These are phyloP conservation scores for Nyleta sp. DNA, from an alignment of 2,888 invertebrate genomes.

Conservation along the genomic window DNA sequence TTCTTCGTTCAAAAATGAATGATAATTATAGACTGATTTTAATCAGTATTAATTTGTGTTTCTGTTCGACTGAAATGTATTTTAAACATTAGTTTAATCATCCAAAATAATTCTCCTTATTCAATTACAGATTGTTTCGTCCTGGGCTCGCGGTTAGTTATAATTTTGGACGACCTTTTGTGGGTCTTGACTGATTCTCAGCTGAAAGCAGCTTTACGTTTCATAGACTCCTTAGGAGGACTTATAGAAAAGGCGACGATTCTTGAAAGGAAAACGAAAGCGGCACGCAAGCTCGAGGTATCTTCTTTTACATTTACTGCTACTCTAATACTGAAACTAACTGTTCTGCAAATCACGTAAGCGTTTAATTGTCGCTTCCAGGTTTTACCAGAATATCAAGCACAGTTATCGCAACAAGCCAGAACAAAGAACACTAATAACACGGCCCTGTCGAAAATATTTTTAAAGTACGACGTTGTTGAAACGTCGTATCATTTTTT, in stretches of 20 bases:
- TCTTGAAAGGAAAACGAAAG: conserved; percentile 91
- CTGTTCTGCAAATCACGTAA: neutral
- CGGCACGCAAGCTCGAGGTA: conserved; percentile 91
- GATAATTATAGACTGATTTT: no score
- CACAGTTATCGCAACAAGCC: conserved; percentile 86
- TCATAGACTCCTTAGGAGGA: conserved; percentile 92
- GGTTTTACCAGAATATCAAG: conserved; percentile 89
- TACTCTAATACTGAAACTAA: no score
- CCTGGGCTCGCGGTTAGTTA: conserved; percentile 94
- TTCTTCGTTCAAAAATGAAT: no score
- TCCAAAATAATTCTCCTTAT: neutral
- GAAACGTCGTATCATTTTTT: conserved; percentile 99
- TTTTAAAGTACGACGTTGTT: conserved; percentile 94
- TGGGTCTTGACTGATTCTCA: conserved; percentile 99
- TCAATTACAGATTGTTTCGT: conserved; percentile 92
- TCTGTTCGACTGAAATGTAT: no score
- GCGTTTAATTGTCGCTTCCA: conserved; percentile 69
- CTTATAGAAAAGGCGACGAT: conserved; percentile 92
- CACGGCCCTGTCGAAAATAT: conserved; percentile 85
- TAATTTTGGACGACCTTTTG: conserved; percentile 97
- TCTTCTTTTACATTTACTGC: neutral
- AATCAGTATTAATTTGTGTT: no score
- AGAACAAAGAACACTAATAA: conserved; percentile 80
- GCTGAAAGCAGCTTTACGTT: conserved; percentile 95
- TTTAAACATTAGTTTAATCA: no score